These are phyloP conservation scores for Epinotia nisella DNA, from an alignment of 2,888 invertebrate genomes.

Conservation along the genomic window DNA sequence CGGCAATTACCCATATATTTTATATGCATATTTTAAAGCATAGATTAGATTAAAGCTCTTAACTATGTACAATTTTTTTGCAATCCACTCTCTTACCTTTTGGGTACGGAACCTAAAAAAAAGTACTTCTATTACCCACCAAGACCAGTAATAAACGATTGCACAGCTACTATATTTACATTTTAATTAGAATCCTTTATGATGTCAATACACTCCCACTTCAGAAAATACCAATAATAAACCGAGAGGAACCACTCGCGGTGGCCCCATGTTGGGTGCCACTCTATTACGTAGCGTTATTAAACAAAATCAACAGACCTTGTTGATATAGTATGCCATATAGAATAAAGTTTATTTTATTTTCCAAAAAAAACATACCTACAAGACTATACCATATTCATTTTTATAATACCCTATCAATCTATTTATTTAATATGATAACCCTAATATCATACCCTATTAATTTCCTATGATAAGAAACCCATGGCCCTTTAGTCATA, in stretches of 20 bases:
- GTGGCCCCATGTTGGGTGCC: slow-evolving; percentile 39
- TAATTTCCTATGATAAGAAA: too few relatives aligned
- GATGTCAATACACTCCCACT: neutral
- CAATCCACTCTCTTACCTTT: too few relatives aligned
- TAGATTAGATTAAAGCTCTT: too few relatives aligned
- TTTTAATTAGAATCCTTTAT: neutral
- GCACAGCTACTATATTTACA: neutral
- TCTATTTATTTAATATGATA: too few relatives aligned
- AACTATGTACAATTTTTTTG: too few relatives aligned
- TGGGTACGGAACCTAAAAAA: too few relatives aligned
- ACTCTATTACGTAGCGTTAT: slow-evolving; percentile 14
- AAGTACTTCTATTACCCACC: neutral
- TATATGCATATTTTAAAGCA: too few relatives aligned
- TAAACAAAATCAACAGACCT: neutral
- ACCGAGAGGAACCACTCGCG: neutral
- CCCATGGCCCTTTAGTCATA: neutral
- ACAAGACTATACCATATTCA: too few relatives aligned
- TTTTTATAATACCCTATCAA: too few relatives aligned
- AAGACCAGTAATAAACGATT: neutral
- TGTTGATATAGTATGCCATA: neutral
- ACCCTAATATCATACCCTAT: too few relatives aligned
- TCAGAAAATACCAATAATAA: neutral
- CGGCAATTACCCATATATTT: too few relatives aligned
- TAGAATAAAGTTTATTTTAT: neutral
- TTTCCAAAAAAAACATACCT: neutral